A percentile compares a stretch with the other conserved stretches of the same genome.
Conservation (phyloP, 2,888 invertebrate genomes). For the Apotomis betuletana region DNA sequence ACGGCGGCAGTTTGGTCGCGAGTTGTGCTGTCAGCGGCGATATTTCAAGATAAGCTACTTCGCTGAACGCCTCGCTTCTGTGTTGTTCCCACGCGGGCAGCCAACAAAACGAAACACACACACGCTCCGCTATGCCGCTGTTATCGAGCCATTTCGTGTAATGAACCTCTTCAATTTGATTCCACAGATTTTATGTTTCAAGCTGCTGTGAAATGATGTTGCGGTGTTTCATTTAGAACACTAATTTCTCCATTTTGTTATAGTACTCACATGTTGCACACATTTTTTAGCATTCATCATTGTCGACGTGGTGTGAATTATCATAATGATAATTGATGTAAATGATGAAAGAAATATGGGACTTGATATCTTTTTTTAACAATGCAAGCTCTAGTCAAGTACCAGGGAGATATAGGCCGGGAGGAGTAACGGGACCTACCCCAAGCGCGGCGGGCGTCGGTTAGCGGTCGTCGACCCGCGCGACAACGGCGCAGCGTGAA, state of each 20-base stretch:
- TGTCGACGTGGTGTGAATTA: neutral
- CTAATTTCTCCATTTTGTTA: neutral
- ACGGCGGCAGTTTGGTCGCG: constrained; percentile 57
- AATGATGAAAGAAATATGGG: constrained; percentile 2
- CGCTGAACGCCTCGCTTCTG: constrained; percentile 58
- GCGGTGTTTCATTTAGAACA: constrained; percentile 14
- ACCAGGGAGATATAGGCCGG: constrained; percentile 59
- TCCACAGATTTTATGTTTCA: constrained; percentile 22
- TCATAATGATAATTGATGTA: constrained; percentile 1
- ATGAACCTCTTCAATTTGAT: constrained; percentile 45
- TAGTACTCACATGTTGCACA: neutral
- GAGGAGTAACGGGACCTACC: constrained; percentile 72
- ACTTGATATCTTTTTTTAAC: constrained; percentile 27
- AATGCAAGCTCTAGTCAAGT: constrained; percentile 40
- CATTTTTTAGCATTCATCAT: neutral
- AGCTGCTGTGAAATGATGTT: constrained; percentile 24
- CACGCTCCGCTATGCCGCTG: constrained; percentile 40
- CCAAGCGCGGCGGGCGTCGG: constrained; percentile 57
- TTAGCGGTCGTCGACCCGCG: constrained; percentile 71
- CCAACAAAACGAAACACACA: constrained; percentile 47
- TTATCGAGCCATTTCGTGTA: constrained; percentile 53
- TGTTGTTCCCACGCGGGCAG: constrained; percentile 68
- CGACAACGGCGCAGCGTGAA: constrained; percentile 58
- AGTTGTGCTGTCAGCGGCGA: constrained; percentile 68
- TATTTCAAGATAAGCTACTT: constrained; percentile 76